Base-by-base conservation (phyloP, 2,888 invertebrate species). In the Thalpophila matura region DNA sequence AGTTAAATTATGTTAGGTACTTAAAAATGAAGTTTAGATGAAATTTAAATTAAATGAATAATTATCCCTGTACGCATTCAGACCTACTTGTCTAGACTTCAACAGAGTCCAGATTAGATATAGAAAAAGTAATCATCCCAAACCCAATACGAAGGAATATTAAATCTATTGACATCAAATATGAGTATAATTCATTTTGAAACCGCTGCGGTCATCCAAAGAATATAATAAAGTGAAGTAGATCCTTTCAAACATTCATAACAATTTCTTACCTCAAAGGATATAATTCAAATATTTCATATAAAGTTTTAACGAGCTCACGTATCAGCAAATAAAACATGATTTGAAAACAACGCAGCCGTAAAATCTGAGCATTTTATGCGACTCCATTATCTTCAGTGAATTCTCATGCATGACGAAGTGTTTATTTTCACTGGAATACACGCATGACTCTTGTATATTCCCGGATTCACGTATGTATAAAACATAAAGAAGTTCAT, bases 351-450 rank as follows among this genome's bases (percentile, higher is more conserved):
- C 77, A 77, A 68, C 64, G 61, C 50, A 43, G 56, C 68, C 77
- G 68, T 75, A 68, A 75, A 75, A 77, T 73, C 68, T 58, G 47
- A 77, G 64, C 53, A 77, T 65, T 76, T 76, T 77, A 77, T 77
- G 68, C 55, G 68, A 70, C 64, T 77, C 69, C 65, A 69, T 77
- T 69, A 70, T 66, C 70, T 70, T 61, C 65, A 56, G 63, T 47
- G 64, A 74, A 64, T 61, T 64, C 74, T 70, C 74, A 77, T 77
- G 78, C 69, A 77, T 77, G 74, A 61, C 47, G 70, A 77, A 77
- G 74, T 70, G 65, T 76, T 76, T 73, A 77, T 74, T 68, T 73
- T 67, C 66, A 66, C 56, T 59, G 64, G 35, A 22, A 54, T 22
- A 54, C 40, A 65, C 75, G 53, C 58, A 54, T 43, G 49, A 45